Evolutionary conservation across 2,888 invertebrate species (phyloP).

Genomic region (Apodemia mormo): DNA sequence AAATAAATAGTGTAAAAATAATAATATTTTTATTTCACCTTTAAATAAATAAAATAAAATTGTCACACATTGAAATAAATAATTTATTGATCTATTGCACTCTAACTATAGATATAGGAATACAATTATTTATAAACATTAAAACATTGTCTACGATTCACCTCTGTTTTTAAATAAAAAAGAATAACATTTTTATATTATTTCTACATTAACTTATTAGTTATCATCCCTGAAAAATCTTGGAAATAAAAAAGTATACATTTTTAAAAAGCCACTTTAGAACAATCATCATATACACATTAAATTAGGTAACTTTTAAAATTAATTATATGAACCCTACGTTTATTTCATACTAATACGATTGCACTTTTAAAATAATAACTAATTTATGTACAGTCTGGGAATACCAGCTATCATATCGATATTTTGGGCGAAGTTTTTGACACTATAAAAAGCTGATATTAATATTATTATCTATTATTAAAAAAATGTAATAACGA

Average conservation of each 20-base stretch:
- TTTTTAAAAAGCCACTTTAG: background rate
- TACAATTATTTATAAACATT: background rate
- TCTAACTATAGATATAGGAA: background rate
- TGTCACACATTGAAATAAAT: constrained; percentile 14
- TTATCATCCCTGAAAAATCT: background rate
- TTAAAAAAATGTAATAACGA: constrained; percentile 7
- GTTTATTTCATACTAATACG: constrained; percentile 54
- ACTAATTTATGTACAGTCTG: constrained; percentile 50
- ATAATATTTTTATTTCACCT: constrained; percentile 30
- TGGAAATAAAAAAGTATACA: background rate
- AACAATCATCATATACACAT: constrained; percentile 12
- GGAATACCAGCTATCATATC: constrained; percentile 22
- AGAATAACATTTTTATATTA: too few species aligned
- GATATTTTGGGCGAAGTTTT: background rate
- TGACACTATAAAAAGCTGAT: constrained; percentile 18
- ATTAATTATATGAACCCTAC: constrained; percentile 40
- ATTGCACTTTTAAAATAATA: constrained; percentile 71
- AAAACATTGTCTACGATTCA: background rate
- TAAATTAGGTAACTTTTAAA: background rate
- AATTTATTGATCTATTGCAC: constrained; percentile 8
- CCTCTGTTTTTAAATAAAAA: too few species aligned
- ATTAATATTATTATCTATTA: background rate
- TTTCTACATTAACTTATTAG: too few species aligned
- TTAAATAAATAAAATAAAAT: constrained; percentile 24
- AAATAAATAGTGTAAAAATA: constrained; percentile 35